Conservation (phyloP, 2,113 vertebrate genomes). For the Hydrolagus affinis region DNA sequence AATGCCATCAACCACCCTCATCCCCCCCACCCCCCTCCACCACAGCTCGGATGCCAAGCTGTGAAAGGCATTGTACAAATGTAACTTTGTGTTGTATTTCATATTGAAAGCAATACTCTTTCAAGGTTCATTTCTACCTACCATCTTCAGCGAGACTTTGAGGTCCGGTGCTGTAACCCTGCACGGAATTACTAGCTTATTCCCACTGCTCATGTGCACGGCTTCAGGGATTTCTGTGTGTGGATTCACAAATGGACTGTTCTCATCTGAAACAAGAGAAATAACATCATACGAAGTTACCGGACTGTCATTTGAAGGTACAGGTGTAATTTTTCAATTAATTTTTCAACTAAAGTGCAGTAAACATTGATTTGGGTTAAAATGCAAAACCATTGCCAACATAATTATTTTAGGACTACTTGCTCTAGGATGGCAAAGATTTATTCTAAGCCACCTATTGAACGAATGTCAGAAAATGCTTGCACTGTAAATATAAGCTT, state of each 20-base stretch:
- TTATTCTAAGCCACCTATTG: too few relatives aligned
- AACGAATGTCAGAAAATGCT: too few relatives aligned
- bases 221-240: constrained; percentile 58
- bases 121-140: constrained; percentile 38
- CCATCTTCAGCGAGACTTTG: constrained; percentile 65
- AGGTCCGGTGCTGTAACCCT: constrained; percentile 74
- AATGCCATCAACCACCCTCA: too few relatives aligned
- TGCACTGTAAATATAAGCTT: too few relatives aligned
- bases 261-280: constrained; percentile 65
- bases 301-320: too few relatives aligned
- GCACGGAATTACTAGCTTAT: constrained; percentile 76
- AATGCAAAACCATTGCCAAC: neutral
- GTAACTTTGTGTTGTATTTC: neutral
- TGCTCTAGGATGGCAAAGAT: too few relatives aligned
- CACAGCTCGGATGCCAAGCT: too few relatives aligned
- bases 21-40: too few relatives aligned
- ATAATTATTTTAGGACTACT: neutral
- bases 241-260: constrained; percentile 74
- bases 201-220: constrained; percentile 67
- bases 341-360: neutral
- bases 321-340: neutral
- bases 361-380: neutral
- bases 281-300: neutral
- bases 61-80: neutral
- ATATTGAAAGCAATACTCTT: neutral